phyloP scores from a whole-genome alignment of 2,113 vertebrate genomes.

The Scolopax mira region DNA sequence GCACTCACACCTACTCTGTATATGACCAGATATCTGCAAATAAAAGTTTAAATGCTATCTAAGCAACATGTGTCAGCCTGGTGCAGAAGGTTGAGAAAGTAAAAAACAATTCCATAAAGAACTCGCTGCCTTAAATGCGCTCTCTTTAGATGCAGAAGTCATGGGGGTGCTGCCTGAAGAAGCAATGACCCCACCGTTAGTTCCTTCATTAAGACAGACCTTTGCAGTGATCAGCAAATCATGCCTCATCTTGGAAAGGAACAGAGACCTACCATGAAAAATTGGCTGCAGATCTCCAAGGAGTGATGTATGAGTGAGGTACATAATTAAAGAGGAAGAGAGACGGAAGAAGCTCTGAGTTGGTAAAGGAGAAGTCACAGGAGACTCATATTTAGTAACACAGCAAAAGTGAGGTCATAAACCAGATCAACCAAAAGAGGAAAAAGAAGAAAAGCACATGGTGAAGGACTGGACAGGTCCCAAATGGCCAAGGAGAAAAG shows the following conservation, averaged over 20 bases:
- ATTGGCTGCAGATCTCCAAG: neutral
- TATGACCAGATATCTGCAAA: neutral
- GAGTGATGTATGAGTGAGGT: slow-evolving; percentile 6
- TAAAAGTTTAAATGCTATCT: neutral
- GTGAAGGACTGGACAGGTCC: slow-evolving; percentile 45
- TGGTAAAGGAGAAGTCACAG: slow-evolving; percentile 42
- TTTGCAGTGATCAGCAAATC: neutral
- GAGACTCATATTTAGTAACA: slow-evolving; percentile 37
- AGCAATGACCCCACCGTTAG: neutral
- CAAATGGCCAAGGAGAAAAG: slow-evolving; percentile 48
- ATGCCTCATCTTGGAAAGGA: neutral
- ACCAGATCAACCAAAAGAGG: neutral
- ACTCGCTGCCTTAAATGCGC: neutral
- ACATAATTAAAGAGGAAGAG: slow-evolving; percentile 39
- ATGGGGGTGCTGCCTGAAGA: neutral
- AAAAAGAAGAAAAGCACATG: slow-evolving; percentile 39
- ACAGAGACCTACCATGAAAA: slow-evolving; percentile 1
- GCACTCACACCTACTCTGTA: neutral
- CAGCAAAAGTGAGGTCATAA: slow-evolving; percentile 40
- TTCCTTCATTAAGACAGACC: neutral
- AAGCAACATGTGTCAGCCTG: neutral
- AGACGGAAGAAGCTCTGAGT: neutral
- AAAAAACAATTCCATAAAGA: neutral
- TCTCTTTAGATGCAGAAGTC: neutral
- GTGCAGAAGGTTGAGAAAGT: neutral